Percentiles rank a stretch among this genome's conserved stretches.
These are phyloP conservation scores for Smittia aterrima DNA, from an alignment of 2,888 invertebrate genomes.

Conservation along the genomic window DNA sequence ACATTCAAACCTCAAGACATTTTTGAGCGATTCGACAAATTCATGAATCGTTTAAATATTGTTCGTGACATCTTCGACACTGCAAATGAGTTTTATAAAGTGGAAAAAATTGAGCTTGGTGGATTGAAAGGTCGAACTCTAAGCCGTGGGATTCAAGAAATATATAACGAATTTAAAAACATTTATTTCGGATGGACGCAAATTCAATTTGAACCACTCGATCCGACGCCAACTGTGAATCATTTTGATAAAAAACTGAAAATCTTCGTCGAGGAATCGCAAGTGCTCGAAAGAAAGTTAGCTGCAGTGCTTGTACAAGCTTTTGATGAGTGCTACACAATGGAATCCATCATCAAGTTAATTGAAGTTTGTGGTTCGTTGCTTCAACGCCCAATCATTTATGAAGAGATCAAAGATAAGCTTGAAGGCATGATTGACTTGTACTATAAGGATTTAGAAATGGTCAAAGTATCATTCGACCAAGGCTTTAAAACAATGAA, in stretches of 20 bases:
- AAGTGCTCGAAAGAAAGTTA: conserved; percentile 73
- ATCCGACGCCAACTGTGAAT: conserved; percentile 66
- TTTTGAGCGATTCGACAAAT: conserved; percentile 66
- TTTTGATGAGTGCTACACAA: conserved; percentile 73
- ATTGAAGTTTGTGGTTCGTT: conserved; percentile 72
- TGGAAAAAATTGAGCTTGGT: conserved; percentile 81
- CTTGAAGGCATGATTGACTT: conserved; percentile 64
- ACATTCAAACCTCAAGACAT: conserved; percentile 71
- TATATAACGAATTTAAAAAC: conserved; percentile 44
- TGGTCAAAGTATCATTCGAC: conserved; percentile 63
- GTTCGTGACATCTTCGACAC: conserved; percentile 71
- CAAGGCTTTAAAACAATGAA: conserved; percentile 54
- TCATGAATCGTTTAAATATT: conserved; percentile 62
- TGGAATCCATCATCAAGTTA: conserved; percentile 65
- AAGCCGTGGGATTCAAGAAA: conserved; percentile 55
- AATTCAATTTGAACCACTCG: conserved; percentile 72
- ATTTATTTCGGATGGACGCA: conserved; percentile 52
- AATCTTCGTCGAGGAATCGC: conserved; percentile 61
- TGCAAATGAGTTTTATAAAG: conserved; percentile 76
- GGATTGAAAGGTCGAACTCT: conserved; percentile 65
- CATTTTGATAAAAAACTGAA: conserved; percentile 66
- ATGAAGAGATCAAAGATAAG: conserved; percentile 66
- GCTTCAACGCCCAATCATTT: conserved; percentile 71
- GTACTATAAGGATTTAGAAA: conserved; percentile 65
- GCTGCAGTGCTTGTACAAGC: conserved; percentile 78